Evolutionary conservation across 2,888 invertebrate species (phyloP), one percentile per base, ranked within the genome.

Genomic region (Dermolepida albohirtum): DNA sequence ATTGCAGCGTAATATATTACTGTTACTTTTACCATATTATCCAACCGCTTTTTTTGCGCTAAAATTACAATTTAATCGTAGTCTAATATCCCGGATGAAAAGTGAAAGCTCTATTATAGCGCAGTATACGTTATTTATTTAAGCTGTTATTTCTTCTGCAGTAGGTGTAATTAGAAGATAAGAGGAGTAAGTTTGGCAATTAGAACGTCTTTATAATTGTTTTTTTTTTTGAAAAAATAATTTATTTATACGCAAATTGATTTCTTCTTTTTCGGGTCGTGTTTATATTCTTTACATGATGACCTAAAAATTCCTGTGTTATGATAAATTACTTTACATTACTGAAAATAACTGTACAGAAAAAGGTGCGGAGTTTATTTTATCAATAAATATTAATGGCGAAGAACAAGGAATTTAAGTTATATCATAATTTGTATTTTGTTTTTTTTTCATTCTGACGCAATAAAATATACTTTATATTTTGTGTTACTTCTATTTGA

Each of bases 271-370:
- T 59, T 59, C 14, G 59, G 59, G 59, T 59, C 59, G 44, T 59
- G 16, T 47, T 41, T 43, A 27, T 59, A n/a, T 59, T 44, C 44
- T 59, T 22, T 47, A 5, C 1, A 17, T 12, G 22, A 47, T 59
- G 59, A 59, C 59, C 59, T 59, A 59, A 27, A 59, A 44, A 44
- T 59, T 47, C 44, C 44, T 10, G 27, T 27, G 47, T 59, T 43
- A 47, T 59, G 59, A 59, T 59, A 12, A 59, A 59, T 59, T 59
- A 47, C 14, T 47, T 47, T 44, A 10, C 27, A 44, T 47, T 47
- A 59, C 59, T 27, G 59, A 59, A 59, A 29, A 43, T 59, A 59
- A 59, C 59, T 59, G 59, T 59, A 59, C 44, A 47, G 22, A 34
- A 34, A 29, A 29, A 51, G 51, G 51, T 29, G 51, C 12, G 29